Conservation (phyloP, 1,140 invertebrate species). For the Pseudachorutes palmiensis region DNA sequence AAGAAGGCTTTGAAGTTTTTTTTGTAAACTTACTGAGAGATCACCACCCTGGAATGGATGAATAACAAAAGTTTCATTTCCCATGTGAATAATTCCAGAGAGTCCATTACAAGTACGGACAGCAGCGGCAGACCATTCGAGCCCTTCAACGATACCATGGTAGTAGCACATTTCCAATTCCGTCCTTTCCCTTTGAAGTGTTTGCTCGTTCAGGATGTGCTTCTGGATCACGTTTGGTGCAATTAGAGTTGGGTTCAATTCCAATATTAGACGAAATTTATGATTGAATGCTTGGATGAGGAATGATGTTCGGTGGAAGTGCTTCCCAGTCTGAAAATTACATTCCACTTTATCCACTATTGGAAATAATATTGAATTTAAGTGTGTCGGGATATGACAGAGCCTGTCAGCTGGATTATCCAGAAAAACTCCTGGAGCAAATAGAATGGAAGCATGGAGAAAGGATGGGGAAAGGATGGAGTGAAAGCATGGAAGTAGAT, state of each 20-base stretch:
- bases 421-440: no score
- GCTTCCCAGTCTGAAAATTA: constrained; percentile 65
- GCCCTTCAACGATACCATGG: constrained; percentile 87
- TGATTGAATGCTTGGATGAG: constrained; percentile 93
- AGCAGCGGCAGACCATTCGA: constrained; percentile 88
- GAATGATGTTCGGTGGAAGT: constrained; percentile 84
- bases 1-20: constrained; percentile 3
- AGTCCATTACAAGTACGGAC: constrained; percentile 96
- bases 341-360: not conserved
- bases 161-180: constrained; percentile 65
- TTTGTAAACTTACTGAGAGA: constrained; percentile 68
- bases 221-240: constrained; percentile 33
- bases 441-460: no score
- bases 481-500: no score
- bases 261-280: constrained; percentile 87
- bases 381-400: no score
- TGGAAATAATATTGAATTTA: not conserved
- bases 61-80: constrained; percentile 85
- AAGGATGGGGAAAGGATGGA: no score
- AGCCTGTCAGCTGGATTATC: no score
- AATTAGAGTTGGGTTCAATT: constrained; percentile 69
- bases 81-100: constrained; percentile 89
- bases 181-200: constrained; percentile 32
- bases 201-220: constrained; percentile 31
- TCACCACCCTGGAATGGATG: constrained; percentile 93